Conservation (phyloP, 2,888 invertebrate genomes). For the Scaptomyza cyrtandrae region DNA sequence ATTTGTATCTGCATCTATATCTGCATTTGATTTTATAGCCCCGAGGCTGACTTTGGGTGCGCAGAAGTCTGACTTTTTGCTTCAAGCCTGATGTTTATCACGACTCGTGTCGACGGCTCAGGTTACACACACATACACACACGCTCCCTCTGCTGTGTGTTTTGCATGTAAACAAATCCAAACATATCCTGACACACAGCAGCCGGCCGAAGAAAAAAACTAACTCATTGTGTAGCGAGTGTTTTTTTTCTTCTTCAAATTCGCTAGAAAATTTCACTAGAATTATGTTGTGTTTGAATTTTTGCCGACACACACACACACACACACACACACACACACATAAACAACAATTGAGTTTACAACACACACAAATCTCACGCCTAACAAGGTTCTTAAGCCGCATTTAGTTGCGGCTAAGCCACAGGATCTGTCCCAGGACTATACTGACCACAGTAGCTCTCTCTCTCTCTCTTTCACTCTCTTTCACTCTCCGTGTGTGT, state of each 20-base stretch:
- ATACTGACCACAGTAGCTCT: conserved; percentile 10
- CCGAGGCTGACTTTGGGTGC: conserved; percentile 35
- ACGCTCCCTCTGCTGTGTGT: conserved; percentile 17
- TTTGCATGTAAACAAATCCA: conserved; percentile 69
- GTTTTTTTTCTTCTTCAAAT: conserved; percentile 26
- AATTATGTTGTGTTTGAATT: conserved; percentile 60
- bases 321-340: too few relatives aligned
- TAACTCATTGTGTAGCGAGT: conserved; percentile 28
- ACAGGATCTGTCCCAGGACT: conserved; percentile 26
- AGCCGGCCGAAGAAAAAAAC: conserved; percentile 34
- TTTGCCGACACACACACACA: conserved; percentile 56
- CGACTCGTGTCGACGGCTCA: conserved; percentile 58
- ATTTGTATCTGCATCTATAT: conserved; percentile 14
- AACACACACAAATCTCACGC: conserved; percentile 70
- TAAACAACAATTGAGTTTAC: conserved; percentile 16
- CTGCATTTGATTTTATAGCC: conserved; percentile 30
- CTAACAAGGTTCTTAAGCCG: conserved; percentile 75
- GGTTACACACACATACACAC: conserved; percentile 53
- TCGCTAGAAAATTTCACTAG: conserved; percentile 46
- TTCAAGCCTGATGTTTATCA: conserved; percentile 59
- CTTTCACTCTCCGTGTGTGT: not conserved
- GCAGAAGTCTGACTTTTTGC: conserved; percentile 48
- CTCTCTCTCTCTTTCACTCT: conserved; percentile 12
- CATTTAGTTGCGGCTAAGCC: conserved; percentile 74
- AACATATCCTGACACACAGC: conserved; percentile 53